Percentiles rank a stretch among this genome's conserved stretches.
Evolutionary conservation across 2,888 invertebrate species (phyloP).

Genomic region (Drosophila lacicola): DNA sequence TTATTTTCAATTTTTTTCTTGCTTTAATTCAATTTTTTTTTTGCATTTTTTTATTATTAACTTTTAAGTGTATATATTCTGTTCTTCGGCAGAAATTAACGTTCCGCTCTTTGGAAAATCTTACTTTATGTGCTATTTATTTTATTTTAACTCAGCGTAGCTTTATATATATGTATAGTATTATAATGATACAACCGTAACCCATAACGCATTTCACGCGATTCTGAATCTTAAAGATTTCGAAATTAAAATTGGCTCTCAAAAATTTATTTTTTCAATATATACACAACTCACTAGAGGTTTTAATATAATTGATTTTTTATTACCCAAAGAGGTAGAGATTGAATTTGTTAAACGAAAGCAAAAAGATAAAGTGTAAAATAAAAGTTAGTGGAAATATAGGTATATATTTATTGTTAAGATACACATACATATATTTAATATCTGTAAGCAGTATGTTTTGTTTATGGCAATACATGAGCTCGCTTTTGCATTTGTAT

Average conservation of each 20-base stretch:
- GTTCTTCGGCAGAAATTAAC: neutral
- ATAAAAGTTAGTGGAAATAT: neutral
- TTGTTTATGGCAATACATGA: constrained; percentile 23
- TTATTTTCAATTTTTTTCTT: neutral
- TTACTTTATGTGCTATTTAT: neutral
- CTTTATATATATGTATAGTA: constrained; percentile 8
- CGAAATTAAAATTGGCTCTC: constrained; percentile 17
- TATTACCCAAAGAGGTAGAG: constrained; percentile 3
- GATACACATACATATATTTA: constrained; percentile 26
- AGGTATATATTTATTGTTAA: too few species aligned
- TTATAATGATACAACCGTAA: constrained; percentile 48
- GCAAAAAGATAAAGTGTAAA: too few species aligned
- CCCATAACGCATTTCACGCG: constrained; percentile 11
- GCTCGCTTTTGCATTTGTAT: constrained; percentile 23
- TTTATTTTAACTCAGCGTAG: constrained; percentile 10
- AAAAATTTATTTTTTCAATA: constrained; percentile 7
- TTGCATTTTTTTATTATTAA: neutral
- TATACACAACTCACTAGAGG: constrained; percentile 34
- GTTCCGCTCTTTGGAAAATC: neutral
- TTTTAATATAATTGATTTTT: neutral
- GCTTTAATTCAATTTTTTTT: neutral
- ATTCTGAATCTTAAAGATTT: constrained; percentile 14
- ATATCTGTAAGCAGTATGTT: constrained; percentile 27
- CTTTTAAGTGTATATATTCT: neutral
- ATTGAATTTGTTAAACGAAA: constrained; percentile 2